These are phyloP conservation scores for Nephrotoma appendiculata DNA, from an alignment of 2,888 invertebrate species.

Conservation along the genomic window DNA sequence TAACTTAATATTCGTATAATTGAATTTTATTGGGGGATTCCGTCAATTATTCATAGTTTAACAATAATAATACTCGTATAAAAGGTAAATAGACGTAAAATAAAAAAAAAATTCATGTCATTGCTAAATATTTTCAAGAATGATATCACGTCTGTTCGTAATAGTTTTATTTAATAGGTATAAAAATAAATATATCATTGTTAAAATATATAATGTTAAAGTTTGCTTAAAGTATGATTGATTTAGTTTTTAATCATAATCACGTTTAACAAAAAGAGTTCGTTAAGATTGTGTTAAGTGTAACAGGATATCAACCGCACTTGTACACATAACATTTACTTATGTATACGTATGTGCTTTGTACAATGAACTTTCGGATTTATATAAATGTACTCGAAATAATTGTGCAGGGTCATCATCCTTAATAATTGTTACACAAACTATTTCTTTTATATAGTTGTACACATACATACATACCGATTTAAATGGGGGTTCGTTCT, in stretches of 20 bases:
- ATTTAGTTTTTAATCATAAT: neutral
- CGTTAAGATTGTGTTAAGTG: neutral
- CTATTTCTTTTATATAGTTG: neutral
- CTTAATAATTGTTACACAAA: neutral
- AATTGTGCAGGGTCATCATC: neutral
- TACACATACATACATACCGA: neutral
- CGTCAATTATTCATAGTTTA: neutral
- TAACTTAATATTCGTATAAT: neutral
- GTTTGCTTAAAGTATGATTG: neutral
- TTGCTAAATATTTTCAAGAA: neutral
- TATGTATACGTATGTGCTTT: neutral
- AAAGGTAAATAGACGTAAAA: neutral
- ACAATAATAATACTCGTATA: neutral
- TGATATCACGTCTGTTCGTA: neutral
- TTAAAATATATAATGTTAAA: neutral
- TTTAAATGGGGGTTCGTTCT: neutral
- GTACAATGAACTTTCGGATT: neutral
- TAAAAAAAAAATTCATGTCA: neutral
- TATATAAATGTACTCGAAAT: neutral
- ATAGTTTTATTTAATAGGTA: neutral
- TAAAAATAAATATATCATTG: neutral
- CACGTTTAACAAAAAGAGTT: neutral
- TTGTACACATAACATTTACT: neutral
- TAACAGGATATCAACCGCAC: neutral
- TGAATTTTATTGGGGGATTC: neutral